Conservation (phyloP, 53 echinoderm and acorn worm genomes). For the Crossaster papposus region DNA sequence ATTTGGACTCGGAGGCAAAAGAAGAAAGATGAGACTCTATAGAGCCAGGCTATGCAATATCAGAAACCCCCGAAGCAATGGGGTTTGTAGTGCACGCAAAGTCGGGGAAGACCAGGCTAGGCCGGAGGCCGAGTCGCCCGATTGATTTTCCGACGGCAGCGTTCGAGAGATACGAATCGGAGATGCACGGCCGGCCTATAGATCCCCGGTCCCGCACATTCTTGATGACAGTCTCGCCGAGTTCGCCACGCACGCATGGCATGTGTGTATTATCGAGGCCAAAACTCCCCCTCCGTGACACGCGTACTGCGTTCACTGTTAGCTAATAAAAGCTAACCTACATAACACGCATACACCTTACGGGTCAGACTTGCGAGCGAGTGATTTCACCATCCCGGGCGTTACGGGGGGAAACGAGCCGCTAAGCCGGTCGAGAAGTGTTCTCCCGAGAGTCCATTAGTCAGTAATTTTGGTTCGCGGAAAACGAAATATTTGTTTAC, state of each 20-base stretch:
- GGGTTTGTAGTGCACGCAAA: neutral
- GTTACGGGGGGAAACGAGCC: neutral
- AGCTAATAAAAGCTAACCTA: neutral
- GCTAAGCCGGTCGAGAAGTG: slow-evolving; percentile 1
- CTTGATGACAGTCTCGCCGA: no score
- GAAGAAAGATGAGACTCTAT: no score
- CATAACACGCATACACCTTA: neutral
- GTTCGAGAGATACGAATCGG: neutral
- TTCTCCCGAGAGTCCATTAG: neutral
- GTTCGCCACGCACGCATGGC: no score
- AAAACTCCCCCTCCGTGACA: neutral
- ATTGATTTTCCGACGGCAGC: slow-evolving; percentile 27
- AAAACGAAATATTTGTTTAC: neutral
- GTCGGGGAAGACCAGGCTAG: slow-evolving; percentile 29
- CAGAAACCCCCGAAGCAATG: neutral
- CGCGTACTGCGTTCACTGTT: no score
- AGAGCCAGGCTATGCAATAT: neutral
- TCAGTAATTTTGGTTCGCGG: neutral
- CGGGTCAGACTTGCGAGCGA: neutral
- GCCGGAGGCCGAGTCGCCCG: neutral
- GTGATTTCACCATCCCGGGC: neutral
- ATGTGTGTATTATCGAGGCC: no score
- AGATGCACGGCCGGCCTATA: neutral
- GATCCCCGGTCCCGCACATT: neutral
- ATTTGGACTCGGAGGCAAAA: no score